These are phyloP conservation scores for Elymnias hypermnestra DNA, from an alignment of 1,140 invertebrate species.

Conservation along the genomic window DNA sequence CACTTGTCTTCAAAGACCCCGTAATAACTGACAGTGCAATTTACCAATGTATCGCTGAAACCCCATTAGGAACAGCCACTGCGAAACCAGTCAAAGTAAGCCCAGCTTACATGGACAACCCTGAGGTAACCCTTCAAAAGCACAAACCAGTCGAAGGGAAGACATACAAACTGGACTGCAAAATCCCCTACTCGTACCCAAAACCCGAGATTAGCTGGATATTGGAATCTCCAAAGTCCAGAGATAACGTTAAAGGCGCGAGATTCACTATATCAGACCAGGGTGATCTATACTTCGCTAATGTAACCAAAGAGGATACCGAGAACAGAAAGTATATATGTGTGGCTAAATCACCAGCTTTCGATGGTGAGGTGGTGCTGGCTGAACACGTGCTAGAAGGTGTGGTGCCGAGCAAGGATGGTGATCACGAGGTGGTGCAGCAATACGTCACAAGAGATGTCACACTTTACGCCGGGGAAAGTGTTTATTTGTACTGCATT, in stretches of 20 bases:
- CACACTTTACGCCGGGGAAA: constrained; percentile 38
- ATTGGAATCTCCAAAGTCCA: neutral
- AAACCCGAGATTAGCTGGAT: constrained; percentile 48
- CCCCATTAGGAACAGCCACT: constrained; percentile 33
- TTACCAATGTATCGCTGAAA: constrained; percentile 42
- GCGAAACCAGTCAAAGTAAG: constrained; percentile 29
- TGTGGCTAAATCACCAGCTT: constrained; percentile 35
- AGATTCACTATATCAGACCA: constrained; percentile 36
- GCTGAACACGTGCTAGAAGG: constrained; percentile 43
- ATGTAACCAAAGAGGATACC: constrained; percentile 37
- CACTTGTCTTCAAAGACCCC: constrained; percentile 35
- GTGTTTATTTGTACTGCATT: constrained; percentile 46
- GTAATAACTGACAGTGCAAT: constrained; percentile 28
- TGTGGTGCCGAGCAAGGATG: constrained; percentile 21
- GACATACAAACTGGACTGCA: constrained; percentile 42
- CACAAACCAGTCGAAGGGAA: constrained; percentile 40
- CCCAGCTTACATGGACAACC: constrained; percentile 29
- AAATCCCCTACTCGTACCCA: constrained; percentile 39
- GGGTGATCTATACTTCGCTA: constrained; percentile 45
- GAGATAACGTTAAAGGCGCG: constrained; percentile 1
- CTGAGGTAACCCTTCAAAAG: constrained; percentile 20
- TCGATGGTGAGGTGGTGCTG: constrained; percentile 29
- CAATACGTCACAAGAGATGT: constrained; percentile 45
- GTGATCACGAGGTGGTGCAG: constrained; percentile 28
- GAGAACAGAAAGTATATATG: constrained; percentile 50